A percentile compares a stretch with the other conserved stretches of the same genome.
phyloP scores from a whole-genome alignment of 2,888 invertebrate species.

The Vandiemenella viatica region DNA sequence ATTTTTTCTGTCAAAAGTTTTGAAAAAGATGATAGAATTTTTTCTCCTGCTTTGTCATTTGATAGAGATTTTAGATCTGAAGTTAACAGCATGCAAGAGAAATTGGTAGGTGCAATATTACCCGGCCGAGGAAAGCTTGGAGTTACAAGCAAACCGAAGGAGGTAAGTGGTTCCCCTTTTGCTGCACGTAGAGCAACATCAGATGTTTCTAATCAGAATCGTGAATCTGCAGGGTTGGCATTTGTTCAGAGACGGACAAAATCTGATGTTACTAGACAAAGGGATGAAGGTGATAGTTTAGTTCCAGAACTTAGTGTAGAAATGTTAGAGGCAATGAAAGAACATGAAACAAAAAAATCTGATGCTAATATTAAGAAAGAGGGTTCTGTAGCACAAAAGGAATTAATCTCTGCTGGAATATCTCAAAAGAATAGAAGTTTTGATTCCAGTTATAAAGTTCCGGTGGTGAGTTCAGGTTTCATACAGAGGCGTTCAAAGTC shows the following conservation, averaged over 20 bases:
- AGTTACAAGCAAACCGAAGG: not conserved
- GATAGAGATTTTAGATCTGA: not conserved
- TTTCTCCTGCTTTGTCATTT: not conserved
- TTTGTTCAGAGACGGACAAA: not conserved
- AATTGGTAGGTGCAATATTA: not conserved
- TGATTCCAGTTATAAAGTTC: too few relatives aligned
- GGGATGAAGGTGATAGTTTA: not conserved
- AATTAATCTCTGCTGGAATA: too few relatives aligned
- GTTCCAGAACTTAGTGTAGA: not conserved
- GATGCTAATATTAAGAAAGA: not conserved
- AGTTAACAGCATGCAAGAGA: not conserved
- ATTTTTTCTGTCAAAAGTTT: not conserved
- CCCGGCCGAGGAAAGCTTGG: not conserved
- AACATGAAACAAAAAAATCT: not conserved
- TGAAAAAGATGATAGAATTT: not conserved
- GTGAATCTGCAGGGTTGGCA: not conserved
- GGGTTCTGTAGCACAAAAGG: too few relatives aligned
- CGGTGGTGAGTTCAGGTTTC: not conserved
- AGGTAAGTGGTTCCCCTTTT: not conserved
- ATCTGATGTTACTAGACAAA: not conserved
- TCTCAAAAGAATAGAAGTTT: too few relatives aligned
- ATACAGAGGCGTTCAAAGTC: not conserved
- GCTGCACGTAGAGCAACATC: not conserved
- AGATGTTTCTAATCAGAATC: not conserved
- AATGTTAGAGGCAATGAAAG: not conserved